These are phyloP conservation scores for Platycheirus albimanus DNA, from an alignment of 2,888 invertebrate genomes.

Conservation along the genomic window DNA sequence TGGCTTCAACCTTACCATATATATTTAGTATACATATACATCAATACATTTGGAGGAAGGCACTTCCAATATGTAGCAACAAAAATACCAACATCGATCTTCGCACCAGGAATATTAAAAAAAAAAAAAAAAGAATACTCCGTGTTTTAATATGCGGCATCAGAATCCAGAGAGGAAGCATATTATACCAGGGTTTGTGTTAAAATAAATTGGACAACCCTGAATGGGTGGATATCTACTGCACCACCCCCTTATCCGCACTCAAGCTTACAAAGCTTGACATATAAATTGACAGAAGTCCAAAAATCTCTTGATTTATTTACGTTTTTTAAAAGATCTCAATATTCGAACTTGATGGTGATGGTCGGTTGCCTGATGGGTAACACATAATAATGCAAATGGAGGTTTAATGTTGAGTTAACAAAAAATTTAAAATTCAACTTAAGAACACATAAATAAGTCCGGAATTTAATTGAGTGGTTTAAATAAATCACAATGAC, in stretches of 20 bases:
- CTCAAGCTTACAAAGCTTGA: slow-evolving; percentile 16
- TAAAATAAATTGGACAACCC: slow-evolving; percentile 32
- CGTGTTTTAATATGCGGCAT: slow-evolving; percentile 65
- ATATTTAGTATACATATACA: not conserved
- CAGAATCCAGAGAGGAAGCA: slow-evolving; percentile 19
- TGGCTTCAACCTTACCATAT: not conserved
- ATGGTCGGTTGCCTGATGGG: not conserved
- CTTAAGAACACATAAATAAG: not conserved
- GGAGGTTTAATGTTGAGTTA: slow-evolving; percentile 35
- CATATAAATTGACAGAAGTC: slow-evolving; percentile 45
- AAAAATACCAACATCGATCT: slow-evolving; percentile 11
- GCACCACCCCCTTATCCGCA: not conserved
- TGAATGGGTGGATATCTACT: slow-evolving; percentile 5
- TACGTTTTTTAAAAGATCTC: slow-evolving; percentile 40
- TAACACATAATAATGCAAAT: slow-evolving; percentile 3
- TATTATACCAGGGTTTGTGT: too few relatives aligned
- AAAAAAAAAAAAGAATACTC: slow-evolving; percentile 31
- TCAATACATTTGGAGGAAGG: too few relatives aligned
- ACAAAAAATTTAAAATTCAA: not conserved
- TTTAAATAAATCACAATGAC: too few relatives aligned
- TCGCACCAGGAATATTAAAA: not conserved
- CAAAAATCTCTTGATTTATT: slow-evolving; percentile 63
- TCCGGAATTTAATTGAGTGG: too few relatives aligned
- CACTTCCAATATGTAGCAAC: not conserved
- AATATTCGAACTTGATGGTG: not conserved